Percentiles rank a stretch among this genome's conserved stretches.
Evolutionary conservation across 2,113 vertebrate species (phyloP).

Genomic region (Mastomys coucha): DNA sequence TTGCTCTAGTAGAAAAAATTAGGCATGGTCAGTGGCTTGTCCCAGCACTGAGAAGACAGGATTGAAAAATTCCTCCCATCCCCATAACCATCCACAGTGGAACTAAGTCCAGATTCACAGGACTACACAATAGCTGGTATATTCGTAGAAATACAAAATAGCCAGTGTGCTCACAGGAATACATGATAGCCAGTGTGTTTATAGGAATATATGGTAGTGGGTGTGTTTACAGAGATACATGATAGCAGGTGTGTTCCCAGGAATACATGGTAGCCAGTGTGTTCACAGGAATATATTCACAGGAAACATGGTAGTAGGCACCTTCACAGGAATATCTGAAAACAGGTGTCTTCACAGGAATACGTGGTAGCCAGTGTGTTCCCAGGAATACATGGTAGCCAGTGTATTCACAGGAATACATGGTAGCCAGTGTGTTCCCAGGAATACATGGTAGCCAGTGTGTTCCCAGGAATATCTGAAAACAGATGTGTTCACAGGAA

Average conservation of each 20-base stretch:
- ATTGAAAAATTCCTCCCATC: neutral
- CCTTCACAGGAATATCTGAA: neutral
- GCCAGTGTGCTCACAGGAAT: neutral
- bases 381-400: neutral
- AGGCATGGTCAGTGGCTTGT: accelerated
- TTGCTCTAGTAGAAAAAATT: neutral
- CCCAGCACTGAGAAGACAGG: accelerated
- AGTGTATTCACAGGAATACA: neutral
- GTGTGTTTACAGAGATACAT: neutral
- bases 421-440: neutral
- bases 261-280: neutral
- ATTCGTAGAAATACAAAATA: neutral
- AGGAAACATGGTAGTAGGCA: too few species aligned
- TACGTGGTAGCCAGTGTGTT: neutral
- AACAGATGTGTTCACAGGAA: neutral
- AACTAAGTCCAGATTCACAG: neutral
- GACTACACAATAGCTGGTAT: too few species aligned
- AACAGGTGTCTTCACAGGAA: neutral
- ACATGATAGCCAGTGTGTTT: neutral
- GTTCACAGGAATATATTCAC: neutral
- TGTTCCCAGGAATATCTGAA: neutral
- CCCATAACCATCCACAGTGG: accelerated
- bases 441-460: neutral
- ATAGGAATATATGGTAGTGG: neutral
- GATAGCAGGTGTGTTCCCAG: neutral